A percentile compares a stretch with the other conserved stretches of the same genome.
Conservation (phyloP, 1,140 invertebrate species). For the Bicyclus anynana region DNA sequence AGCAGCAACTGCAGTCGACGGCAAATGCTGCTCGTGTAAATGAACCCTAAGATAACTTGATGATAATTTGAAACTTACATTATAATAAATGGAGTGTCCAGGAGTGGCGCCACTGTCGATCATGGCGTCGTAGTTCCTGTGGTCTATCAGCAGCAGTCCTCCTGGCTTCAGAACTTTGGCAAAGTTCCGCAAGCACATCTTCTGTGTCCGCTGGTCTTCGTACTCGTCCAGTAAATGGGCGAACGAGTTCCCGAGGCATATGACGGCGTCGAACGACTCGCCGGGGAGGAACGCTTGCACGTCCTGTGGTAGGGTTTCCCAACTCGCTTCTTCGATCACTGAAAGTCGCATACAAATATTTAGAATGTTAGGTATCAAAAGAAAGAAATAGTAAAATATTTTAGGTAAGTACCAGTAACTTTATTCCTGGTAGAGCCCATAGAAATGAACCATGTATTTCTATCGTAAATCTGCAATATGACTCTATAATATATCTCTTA, state of each 20-base stretch:
- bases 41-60: too few relatives aligned
- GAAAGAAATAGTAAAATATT: too few relatives aligned
- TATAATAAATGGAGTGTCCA: conserved; percentile 91
- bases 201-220: conserved; percentile 88
- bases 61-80: conserved; percentile 80
- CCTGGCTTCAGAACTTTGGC: conserved; percentile 88
- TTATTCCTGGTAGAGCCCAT: too few relatives aligned
- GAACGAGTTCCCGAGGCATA: conserved; percentile 93
- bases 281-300: conserved; percentile 78
- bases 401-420: too few relatives aligned
- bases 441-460: too few relatives aligned
- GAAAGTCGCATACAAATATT: too few relatives aligned
- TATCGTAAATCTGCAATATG: too few relatives aligned
- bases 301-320: conserved; percentile 86
- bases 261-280: conserved; percentile 87
- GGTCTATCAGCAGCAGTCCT: conserved; percentile 90
- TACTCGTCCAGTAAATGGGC: conserved; percentile 89
- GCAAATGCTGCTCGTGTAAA: too few relatives aligned
- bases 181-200: conserved; percentile 87
- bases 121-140: conserved; percentile 92
- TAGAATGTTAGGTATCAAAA: too few relatives aligned
- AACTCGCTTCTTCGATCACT: conserved; percentile 91
- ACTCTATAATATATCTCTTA: too few relatives aligned
- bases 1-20: too few relatives aligned
- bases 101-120: conserved; percentile 85